phyloP scores from a whole-genome alignment of 2,797 vertebrate species.

The Morelia viridis region DNA sequence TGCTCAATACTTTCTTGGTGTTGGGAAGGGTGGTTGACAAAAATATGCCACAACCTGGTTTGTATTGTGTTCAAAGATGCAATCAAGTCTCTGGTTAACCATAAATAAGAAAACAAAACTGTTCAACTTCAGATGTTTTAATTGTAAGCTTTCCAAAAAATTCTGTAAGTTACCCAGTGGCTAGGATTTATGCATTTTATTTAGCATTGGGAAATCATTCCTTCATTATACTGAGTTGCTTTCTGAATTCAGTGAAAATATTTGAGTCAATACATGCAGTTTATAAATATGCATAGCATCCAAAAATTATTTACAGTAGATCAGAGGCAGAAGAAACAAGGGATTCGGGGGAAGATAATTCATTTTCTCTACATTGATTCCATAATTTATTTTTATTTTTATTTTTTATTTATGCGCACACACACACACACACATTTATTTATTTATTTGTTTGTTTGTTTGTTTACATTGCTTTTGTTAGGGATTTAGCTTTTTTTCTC shows the following conservation, averaged over 20 bases:
- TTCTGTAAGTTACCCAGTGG: background rate
- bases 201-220: background rate
- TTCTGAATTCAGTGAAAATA: background rate
- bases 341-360: background rate
- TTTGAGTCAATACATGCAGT: slow-evolving; percentile 19
- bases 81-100: background rate
- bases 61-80: background rate
- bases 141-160: background rate
- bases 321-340: slow-evolving; percentile 36
- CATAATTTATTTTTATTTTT: background rate
- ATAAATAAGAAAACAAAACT: background rate
- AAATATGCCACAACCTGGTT: background rate
- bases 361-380: background rate
- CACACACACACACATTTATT: too few species aligned
- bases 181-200: background rate
- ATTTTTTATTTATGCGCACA: too few species aligned
- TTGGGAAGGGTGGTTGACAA: background rate
- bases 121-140: background rate
- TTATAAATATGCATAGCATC: slow-evolving; percentile 30
- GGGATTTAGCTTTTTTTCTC: slow-evolving; percentile 7
- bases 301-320: slow-evolving; percentile 15
- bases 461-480: background rate
- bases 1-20: background rate
- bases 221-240: background rate
- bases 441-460: too few species aligned